Evolutionary conservation across 2,888 invertebrate genomes (phyloP).

Genomic region (Ernsta delagoae): DNA sequence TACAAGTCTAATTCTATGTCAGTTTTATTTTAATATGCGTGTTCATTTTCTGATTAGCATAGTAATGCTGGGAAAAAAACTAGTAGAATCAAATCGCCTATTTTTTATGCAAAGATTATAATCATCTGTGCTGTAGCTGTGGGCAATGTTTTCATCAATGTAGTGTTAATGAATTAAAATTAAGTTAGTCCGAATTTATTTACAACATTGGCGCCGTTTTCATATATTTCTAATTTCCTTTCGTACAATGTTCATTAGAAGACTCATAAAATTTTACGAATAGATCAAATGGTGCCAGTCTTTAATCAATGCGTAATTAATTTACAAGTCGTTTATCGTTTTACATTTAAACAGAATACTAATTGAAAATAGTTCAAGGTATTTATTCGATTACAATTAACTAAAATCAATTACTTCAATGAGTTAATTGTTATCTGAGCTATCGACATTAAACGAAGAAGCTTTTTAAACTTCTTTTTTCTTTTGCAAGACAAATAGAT

Average conservation of each 20-base stretch:
- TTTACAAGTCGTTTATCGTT: conserved; percentile 17
- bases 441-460: too few relatives aligned
- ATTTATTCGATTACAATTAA: conserved; percentile 11
- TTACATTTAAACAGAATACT: conserved; percentile 24
- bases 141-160: neutral
- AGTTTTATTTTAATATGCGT: too few relatives aligned
- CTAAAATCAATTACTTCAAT: conserved; percentile 1
- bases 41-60: neutral
- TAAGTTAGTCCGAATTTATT: neutral
- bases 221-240: conserved; percentile 7
- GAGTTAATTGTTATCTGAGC: neutral
- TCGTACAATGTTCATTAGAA: conserved; percentile 25
- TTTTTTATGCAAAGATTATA: neutral
- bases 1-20: too few relatives aligned
- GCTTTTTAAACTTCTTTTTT: too few relatives aligned
- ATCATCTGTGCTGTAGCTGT: neutral
- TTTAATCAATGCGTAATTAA: conserved; percentile 31
- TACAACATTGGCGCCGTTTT: neutral
- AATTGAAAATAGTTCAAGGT: conserved; percentile 18
- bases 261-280: conserved; percentile 26
- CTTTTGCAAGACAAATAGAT: too few relatives aligned
- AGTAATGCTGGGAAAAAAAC: neutral
- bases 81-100: neutral
- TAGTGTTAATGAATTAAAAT: neutral
- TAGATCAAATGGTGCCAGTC: conserved; percentile 10